Evolutionary conservation across 2,113 vertebrate genomes (phyloP).

Genomic region (Micromys minutus): DNA sequence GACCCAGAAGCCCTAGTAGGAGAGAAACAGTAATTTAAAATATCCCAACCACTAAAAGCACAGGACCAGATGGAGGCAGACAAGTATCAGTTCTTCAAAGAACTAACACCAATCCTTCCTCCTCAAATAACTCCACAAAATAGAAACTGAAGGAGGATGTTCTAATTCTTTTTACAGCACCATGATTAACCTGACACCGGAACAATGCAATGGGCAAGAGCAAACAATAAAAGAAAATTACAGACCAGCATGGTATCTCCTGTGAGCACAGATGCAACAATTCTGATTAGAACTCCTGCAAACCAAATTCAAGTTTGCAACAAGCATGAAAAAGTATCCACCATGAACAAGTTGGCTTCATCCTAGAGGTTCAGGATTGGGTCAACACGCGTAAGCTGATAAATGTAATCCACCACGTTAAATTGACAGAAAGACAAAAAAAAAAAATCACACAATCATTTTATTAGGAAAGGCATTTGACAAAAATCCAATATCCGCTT

Average conservation of each 20-base stretch:
- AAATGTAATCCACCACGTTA: neutral
- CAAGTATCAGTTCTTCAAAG: neutral
- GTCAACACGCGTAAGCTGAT: neutral
- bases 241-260: neutral
- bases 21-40: neutral
- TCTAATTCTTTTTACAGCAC: neutral
- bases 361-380: neutral
- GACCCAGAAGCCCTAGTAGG: neutral
- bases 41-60: neutral
- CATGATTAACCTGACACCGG: neutral
- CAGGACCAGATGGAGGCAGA: neutral
- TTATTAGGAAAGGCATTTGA: neutral
- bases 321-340: neutral
- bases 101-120: neutral
- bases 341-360: neutral
- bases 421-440: neutral
- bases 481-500: neutral
- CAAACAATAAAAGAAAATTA: neutral
- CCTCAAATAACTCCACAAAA: neutral
- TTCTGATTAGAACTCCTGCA: neutral
- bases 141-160: neutral
- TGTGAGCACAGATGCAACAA: neutral
- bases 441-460: neutral
- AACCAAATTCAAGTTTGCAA: neutral
- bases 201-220: neutral